Evolutionary conservation across 2,888 invertebrate species (phyloP).

Genomic region (Dicranocentrus wangi): DNA sequence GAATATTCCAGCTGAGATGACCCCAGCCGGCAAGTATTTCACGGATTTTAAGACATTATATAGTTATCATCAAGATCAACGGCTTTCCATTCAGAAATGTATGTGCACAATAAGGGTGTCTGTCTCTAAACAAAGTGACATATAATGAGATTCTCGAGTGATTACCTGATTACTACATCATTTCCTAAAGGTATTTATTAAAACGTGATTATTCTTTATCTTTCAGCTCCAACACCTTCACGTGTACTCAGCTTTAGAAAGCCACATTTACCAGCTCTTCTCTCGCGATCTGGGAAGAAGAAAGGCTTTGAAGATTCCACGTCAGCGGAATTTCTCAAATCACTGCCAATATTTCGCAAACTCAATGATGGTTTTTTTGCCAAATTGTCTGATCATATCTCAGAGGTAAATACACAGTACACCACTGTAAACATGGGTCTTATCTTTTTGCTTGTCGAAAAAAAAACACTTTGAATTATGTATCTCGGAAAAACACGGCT

Average conservation of each 20-base stretch:
- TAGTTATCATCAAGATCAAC: slow-evolving; percentile 40
- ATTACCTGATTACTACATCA: slow-evolving; percentile 47
- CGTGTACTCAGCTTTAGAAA: slow-evolving; percentile 58
- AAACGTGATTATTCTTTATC: slow-evolving; percentile 15
- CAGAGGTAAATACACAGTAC: slow-evolving; percentile 80
- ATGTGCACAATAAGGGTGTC: neutral
- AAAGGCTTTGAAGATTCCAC: slow-evolving; percentile 41
- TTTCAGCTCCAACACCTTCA: slow-evolving; percentile 56
- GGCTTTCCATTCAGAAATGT: slow-evolving; percentile 51
- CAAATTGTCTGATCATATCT: slow-evolving; percentile 89
- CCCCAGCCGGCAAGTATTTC: slow-evolving; percentile 57
- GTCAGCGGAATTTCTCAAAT: slow-evolving; percentile 83
- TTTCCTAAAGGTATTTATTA: slow-evolving; percentile 31
- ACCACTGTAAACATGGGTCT: neutral
- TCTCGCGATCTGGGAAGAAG: slow-evolving; percentile 55
- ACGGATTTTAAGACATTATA: slow-evolving; percentile 55
- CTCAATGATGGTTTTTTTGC: slow-evolving; percentile 82
- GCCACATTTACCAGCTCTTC: slow-evolving; percentile 43
- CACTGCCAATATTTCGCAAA: slow-evolving; percentile 85
- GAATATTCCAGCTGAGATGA: slow-evolving; percentile 53
- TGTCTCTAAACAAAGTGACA: too few relatives aligned
- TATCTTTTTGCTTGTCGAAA: too few relatives aligned
- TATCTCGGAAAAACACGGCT: too few relatives aligned
- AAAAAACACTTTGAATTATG: too few relatives aligned
- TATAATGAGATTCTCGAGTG: too few relatives aligned